Conservation (phyloP, 2,797 vertebrate species). For the Luscinia megarhynchos region DNA sequence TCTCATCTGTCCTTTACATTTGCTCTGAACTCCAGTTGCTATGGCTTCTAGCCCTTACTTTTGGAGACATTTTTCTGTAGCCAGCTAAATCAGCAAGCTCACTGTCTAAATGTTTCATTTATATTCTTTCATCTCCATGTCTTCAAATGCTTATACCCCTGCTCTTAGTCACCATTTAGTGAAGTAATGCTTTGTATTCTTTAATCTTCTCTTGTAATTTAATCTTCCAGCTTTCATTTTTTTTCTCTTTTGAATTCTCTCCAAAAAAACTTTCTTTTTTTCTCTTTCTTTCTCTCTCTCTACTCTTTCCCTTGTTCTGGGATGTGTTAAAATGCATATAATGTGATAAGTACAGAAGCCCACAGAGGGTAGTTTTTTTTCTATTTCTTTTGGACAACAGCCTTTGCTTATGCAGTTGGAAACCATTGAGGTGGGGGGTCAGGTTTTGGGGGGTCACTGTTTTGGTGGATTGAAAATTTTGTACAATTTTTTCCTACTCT, state of each 20-base stretch:
- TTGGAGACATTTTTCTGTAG: conserved; percentile 10
- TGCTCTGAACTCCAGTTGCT: conserved; percentile 40
- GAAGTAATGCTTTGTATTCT: conserved; percentile 54
- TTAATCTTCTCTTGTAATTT: conserved; percentile 55
- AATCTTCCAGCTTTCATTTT: neutral
- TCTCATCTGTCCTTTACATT: conserved; percentile 19
- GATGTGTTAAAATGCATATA: neutral
- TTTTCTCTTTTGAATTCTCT: conserved; percentile 9
- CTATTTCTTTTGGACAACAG: neutral
- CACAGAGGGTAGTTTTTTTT: neutral
- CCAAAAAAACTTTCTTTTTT: neutral
- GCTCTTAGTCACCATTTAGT: conserved; percentile 55
- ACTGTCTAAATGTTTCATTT: conserved; percentile 31
- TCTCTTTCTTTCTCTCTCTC: fast-evolving
- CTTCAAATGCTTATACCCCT: conserved; percentile 22
- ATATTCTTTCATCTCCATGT: conserved; percentile 29
- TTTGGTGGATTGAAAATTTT: neutral
- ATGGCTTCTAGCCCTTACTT: conserved; percentile 31
- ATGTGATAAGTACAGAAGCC: conserved; percentile 15
- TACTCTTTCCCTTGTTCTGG: neutral
- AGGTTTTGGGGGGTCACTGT: neutral
- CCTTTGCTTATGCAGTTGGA: neutral
- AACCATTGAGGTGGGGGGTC: fast-evolving
- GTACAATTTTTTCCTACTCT: neutral
- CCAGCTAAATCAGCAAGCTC: neutral